These are phyloP conservation scores for Paramuricea clavata DNA, from an alignment of 92 coral and sea anemone species.

Conservation along the genomic window DNA sequence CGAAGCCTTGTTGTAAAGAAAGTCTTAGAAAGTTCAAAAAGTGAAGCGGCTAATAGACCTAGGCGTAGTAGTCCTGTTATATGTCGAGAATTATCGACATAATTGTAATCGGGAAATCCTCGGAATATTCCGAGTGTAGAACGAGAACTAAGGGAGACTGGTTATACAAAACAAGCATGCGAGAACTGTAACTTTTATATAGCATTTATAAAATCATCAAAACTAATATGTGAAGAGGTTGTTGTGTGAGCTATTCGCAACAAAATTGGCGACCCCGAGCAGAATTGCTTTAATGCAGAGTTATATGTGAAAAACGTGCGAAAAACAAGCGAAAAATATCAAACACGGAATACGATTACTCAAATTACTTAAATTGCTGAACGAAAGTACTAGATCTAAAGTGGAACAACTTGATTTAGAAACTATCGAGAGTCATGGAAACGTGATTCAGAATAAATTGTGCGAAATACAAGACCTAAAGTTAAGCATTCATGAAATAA, in stretches of 20 bases:
- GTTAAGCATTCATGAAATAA: not conserved
- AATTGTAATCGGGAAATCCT: too few relatives aligned
- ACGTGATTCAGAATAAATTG: not conserved
- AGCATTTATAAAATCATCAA: not conserved
- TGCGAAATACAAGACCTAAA: conserved; percentile 1
- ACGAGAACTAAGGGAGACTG: too few relatives aligned
- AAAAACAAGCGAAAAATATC: not conserved
- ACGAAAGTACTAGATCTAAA: not conserved
- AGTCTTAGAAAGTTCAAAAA: too few relatives aligned
- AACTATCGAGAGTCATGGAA: not conserved
- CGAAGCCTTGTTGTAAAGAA: too few relatives aligned
- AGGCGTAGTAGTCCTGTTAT: too few relatives aligned
- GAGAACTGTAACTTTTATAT: too few relatives aligned
- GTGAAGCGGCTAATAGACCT: too few relatives aligned
- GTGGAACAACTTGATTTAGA: not conserved
- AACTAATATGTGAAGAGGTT: not conserved
- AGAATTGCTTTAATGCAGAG: not conserved
- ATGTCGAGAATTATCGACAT: too few relatives aligned
- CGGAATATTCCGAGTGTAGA: too few relatives aligned
- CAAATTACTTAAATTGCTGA: not conserved
- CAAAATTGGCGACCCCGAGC: not conserved
- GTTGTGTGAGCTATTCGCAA: not conserved
- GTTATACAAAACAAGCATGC: too few relatives aligned
- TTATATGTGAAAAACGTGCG: not conserved
- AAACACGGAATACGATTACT: not conserved